A percentile compares a stretch with the other conserved stretches of the same genome.
phyloP scores from a whole-genome alignment of 2,888 invertebrate genomes.

The Temnothorax rugatulus region DNA sequence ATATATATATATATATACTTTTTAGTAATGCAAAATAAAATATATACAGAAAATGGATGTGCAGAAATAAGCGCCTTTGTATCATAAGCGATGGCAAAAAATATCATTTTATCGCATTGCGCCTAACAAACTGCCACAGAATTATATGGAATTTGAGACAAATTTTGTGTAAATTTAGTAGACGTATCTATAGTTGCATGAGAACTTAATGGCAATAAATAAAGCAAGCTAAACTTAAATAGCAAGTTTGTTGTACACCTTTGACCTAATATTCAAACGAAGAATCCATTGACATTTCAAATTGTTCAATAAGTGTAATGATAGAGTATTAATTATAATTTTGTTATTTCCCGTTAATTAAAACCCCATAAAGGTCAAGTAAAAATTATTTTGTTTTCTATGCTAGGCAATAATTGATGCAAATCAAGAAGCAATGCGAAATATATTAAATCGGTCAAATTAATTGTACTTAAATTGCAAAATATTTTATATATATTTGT shows the following conservation, averaged over 20 bases:
- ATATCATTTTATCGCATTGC: background rate
- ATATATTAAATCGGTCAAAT: background rate
- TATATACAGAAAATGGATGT: background rate
- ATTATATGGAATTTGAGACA: background rate
- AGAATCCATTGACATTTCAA: background rate
- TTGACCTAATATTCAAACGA: background rate
- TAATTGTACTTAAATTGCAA: background rate
- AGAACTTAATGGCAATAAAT: background rate
- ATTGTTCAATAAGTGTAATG: conserved; percentile 12
- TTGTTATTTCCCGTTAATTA: background rate
- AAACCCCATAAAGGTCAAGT: background rate
- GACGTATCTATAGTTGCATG: background rate
- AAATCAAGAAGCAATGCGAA: background rate
- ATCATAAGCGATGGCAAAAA: background rate
- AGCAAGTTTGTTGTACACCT: background rate
- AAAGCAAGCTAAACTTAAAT: no score
- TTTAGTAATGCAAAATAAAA: background rate
- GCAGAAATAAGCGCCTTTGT: background rate
- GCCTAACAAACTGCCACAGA: background rate
- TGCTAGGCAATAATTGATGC: background rate
- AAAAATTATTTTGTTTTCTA: background rate
- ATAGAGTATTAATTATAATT: background rate
- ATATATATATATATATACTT: no score
- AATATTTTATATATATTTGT: background rate
- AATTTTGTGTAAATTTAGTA: background rate